phyloP scores from a whole-genome alignment of 2,888 invertebrate species.

The Branchipolynoe longqiensis region DNA sequence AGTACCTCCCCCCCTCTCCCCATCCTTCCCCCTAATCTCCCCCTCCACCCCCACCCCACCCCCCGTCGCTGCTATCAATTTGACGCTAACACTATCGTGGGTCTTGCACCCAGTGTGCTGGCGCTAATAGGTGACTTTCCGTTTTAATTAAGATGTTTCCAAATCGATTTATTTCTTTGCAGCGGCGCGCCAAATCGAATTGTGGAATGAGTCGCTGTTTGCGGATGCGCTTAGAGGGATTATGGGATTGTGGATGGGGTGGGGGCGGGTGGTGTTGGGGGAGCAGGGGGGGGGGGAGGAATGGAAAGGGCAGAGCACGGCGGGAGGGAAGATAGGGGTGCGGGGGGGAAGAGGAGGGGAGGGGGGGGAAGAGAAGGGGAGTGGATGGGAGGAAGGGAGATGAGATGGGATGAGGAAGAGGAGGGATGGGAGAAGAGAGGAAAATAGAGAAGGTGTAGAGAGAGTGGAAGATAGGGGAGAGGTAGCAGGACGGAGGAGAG shows the following conservation, averaged over 20 bases:
- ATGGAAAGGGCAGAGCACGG: too few species aligned
- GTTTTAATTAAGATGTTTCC: constrained; percentile 54
- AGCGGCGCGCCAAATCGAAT: constrained; percentile 3
- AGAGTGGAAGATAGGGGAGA: too few species aligned
- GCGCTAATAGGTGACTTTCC: constrained; percentile 49
- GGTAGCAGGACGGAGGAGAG: too few species aligned
- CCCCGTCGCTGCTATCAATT: background rate
- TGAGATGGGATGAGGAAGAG: too few species aligned
- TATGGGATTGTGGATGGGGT: background rate
- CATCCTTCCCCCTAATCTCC: constrained; percentile 8
- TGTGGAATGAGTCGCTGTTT: constrained; percentile 42
- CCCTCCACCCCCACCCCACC: background rate
- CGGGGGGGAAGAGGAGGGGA: too few species aligned
- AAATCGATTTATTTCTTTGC: constrained; percentile 54
- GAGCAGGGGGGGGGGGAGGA: too few species aligned
- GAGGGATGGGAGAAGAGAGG: too few species aligned
- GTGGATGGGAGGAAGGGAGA: too few species aligned
- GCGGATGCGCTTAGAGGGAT: constrained; percentile 28
- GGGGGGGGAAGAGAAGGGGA: too few species aligned
- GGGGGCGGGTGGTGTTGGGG: background rate
- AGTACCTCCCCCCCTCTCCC: background rate
- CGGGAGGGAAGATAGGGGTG: too few species aligned
- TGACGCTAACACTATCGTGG: background rate
- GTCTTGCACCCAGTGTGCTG: background rate
- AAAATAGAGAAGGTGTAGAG: too few species aligned